A percentile compares a stretch with the other conserved stretches of the same genome.
Evolutionary conservation across 2,113 vertebrate genomes (phyloP).

Genomic region (Ovis canadensis): DNA sequence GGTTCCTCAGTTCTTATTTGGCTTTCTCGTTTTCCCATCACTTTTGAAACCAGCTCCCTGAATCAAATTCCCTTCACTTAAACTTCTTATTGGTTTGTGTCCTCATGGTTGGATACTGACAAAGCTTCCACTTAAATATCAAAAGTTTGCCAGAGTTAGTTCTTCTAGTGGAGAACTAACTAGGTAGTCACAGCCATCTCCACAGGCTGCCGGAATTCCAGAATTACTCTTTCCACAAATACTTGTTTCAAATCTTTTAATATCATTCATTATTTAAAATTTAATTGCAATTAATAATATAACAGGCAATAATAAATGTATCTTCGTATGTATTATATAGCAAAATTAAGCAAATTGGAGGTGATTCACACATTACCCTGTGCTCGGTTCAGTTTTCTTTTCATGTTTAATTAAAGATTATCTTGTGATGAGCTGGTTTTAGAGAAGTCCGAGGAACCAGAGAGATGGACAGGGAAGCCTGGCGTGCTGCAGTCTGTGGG

Average conservation of each 20-base stretch:
- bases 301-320: not conserved
- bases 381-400: not conserved
- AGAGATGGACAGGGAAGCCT: not conserved
- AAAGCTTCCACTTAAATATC: not conserved
- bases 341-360: not conserved
- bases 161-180: not conserved
- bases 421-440: not conserved
- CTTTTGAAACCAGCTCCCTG: not conserved
- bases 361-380: not conserved
- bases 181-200: not conserved
- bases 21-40: not conserved
- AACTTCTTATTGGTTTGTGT: not conserved
- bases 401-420: not conserved
- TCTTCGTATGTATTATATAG: not conserved
- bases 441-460: not conserved
- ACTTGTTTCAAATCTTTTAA: not conserved
- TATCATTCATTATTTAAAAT: not conserved
- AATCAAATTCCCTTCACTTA: not conserved
- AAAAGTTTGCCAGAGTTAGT: not conserved
- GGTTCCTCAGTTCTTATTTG: not conserved
- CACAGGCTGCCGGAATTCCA: not conserved
- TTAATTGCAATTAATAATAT: not conserved
- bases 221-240: not conserved
- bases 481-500: not conserved
- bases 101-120: not conserved